Conservation (phyloP, 2,113 vertebrate species). For the Rhineura floridana region DNA sequence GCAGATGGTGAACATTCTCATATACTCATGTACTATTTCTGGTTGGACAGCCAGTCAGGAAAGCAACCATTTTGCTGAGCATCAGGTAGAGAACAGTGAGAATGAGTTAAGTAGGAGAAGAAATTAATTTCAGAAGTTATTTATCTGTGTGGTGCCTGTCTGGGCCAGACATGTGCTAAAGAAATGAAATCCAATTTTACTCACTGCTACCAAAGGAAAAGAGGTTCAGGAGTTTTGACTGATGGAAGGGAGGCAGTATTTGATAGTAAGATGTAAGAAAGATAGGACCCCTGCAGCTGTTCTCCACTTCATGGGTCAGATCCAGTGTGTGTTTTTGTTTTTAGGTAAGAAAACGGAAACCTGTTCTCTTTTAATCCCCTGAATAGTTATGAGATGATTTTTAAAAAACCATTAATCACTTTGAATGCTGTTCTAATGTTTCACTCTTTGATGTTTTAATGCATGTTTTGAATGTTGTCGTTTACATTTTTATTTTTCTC, state of each 20-base stretch:
- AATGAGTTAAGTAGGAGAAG: background rate
- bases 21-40: background rate
- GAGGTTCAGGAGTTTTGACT: background rate
- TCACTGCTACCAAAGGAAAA: constrained; percentile 49
- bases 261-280: constrained; percentile 37
- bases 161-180: constrained; percentile 29
- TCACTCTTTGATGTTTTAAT: too few relatives aligned
- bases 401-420: too few relatives aligned
- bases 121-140: constrained; percentile 29
- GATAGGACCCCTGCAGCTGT: background rate
- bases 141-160: constrained; percentile 35
- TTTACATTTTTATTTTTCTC: too few relatives aligned
- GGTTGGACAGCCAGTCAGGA: constrained; percentile 16
- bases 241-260: constrained; percentile 35
- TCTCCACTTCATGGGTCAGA: background rate
- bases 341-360: constrained; percentile 7
- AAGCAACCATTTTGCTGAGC: constrained; percentile 41
- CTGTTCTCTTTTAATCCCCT: too few relatives aligned
- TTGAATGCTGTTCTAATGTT: too few relatives aligned
- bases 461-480: too few relatives aligned
- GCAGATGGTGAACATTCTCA: constrained; percentile 44
- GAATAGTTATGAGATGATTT: too few relatives aligned
- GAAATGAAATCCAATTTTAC: constrained; percentile 47
- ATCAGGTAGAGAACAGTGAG: constrained; percentile 35
- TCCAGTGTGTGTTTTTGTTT: constrained; percentile 40